Evolutionary conservation across 2,113 vertebrate genomes (phyloP), one percentile per base, ranked within the genome.

Genomic region (Hemicordylus capensis): DNA sequence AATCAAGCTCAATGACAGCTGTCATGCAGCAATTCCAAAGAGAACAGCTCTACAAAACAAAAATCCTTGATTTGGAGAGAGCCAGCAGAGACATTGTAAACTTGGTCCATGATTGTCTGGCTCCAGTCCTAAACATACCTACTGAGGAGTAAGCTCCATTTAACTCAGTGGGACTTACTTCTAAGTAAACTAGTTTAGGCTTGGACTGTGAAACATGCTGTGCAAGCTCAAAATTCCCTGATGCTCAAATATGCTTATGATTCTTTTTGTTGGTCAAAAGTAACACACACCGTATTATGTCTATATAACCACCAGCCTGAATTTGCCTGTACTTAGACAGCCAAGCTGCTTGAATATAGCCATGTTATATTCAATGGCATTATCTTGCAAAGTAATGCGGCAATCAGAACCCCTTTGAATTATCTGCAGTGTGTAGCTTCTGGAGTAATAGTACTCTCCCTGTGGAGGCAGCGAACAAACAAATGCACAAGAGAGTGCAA

Each of bases 1-100:
- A 87, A 90, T 93, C 87, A 85, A 89, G 90, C 63, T 73, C 63
- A 87, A 82, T 90, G 87, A 90, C 81, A 91, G 48, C 85, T 93
- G 51, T 90, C 77, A 87, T 83, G 26, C 81, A 89, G 90, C 67
- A 85, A 67, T 92, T 94, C 69, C 85, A 90, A 89, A 89, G 0
- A 85, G 75, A 93, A 78, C 48, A 92, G 75, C 48, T 64, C 83
- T 58, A 48, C n/a, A 87, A 89, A 92, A 90, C n/a, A 89, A 76
- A 83, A 85, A 66, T 2, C 22, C 85, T 22, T 91, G 83, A 72
- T 93, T 92, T 92, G 87, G 58, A 80, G 76, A 79, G 73, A 80
- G n/a, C n/a, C 61, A 85, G 44, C 44, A 51, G 31, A n/a, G 78
- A 48, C 67, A 66, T 63, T 46, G 1, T 64, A 44, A 63, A 26